Conservation (phyloP, 2,888 invertebrate species). For the Ornithoptera alexandrae region DNA sequence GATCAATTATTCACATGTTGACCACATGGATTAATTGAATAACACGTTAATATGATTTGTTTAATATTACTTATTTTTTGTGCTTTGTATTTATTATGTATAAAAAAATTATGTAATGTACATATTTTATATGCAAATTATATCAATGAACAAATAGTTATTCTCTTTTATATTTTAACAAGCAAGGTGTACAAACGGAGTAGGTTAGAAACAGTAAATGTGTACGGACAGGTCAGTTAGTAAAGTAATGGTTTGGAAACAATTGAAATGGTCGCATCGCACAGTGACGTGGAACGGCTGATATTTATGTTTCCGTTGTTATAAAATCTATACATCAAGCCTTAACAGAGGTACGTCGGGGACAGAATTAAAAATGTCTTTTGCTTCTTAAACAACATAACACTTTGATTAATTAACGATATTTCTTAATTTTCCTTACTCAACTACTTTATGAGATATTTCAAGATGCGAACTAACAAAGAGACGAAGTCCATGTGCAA, state of each 20-base stretch:
- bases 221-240: not conserved
- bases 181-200: not conserved
- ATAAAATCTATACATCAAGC: not conserved
- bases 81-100: too few relatives aligned
- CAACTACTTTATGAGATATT: too few relatives aligned
- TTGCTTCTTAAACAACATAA: too few relatives aligned
- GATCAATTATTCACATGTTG: not conserved
- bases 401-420: too few relatives aligned
- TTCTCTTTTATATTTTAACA: not conserved
- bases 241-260: conserved; percentile 2
- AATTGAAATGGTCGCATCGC: conserved; percentile 1
- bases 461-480: too few relatives aligned
- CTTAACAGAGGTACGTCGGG: not conserved
- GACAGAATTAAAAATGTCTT: not conserved
- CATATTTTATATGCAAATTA: too few relatives aligned
- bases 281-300: not conserved
- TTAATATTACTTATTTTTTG: too few relatives aligned
- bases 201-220: not conserved
- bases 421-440: too few relatives aligned
- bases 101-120: too few relatives aligned
- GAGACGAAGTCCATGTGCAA: too few relatives aligned
- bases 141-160: not conserved
- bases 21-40: too few relatives aligned
- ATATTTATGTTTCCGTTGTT: conserved; percentile 3
- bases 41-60: too few relatives aligned